A percentile compares a stretch with the other conserved stretches of the same genome.
phyloP scores from a whole-genome alignment of 2,888 invertebrate species.

The Xanthorhoe spadicearia region DNA sequence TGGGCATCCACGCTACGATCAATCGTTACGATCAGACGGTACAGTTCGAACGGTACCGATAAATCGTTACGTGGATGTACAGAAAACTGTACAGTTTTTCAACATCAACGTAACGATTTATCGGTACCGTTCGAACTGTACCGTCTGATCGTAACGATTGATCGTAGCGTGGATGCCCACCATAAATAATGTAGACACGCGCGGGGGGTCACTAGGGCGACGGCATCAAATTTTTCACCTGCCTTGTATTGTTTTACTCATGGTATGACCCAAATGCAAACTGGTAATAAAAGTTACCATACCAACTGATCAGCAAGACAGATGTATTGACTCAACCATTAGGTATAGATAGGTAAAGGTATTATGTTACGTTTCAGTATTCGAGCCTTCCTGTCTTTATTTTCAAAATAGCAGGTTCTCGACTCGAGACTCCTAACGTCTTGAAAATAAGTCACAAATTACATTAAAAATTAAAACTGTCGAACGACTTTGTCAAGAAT shows the following conservation, averaged over 20 bases:
- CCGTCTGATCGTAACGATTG: too few relatives aligned
- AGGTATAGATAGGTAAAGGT: too few relatives aligned
- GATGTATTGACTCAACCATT: too few relatives aligned
- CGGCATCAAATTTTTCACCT: constrained; percentile 52
- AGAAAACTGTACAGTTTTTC: too few relatives aligned
- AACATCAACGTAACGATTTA: too few relatives aligned
- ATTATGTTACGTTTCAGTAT: not conserved
- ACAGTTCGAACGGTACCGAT: too few relatives aligned
- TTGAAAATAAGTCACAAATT: not conserved
- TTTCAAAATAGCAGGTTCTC: constrained; percentile 9
- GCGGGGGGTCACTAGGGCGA: constrained; percentile 18
- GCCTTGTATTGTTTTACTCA: constrained; percentile 53
- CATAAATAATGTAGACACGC: constrained; percentile 4
- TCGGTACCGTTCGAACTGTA: too few relatives aligned
- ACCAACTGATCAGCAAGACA: constrained; percentile 2
- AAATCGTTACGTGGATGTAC: too few relatives aligned
- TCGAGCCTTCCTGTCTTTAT: not conserved
- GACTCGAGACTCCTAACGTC: not conserved
- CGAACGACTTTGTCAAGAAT: constrained; percentile 5
- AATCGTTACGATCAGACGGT: too few relatives aligned
- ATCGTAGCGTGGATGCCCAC: too few relatives aligned
- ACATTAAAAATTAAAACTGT: not conserved
- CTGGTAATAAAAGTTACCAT: constrained; percentile 9
- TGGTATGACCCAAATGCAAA: constrained; percentile 58
- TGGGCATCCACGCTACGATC: too few relatives aligned